A percentile compares a stretch with the other conserved stretches of the same genome.
phyloP scores from a whole-genome alignment of 2,888 invertebrate genomes.

The Pristionchus fissidentatus region DNA sequence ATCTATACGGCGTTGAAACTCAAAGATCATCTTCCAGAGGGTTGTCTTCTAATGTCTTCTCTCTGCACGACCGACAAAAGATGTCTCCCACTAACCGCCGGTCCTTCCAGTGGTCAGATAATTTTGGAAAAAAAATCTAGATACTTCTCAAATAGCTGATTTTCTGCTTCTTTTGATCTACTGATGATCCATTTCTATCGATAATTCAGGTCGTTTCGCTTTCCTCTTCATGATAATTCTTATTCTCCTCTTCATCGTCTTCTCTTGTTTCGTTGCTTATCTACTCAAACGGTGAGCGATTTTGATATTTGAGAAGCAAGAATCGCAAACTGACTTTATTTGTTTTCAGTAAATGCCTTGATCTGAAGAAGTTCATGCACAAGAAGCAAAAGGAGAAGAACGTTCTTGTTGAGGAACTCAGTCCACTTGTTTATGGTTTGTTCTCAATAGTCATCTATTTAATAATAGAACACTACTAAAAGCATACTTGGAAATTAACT shows the following conservation, averaged over 20 bases:
- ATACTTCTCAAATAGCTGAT: background rate
- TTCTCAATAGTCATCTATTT: slow-evolving; percentile 20
- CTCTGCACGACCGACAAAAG: slow-evolving; percentile 65
- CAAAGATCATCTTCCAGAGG: slow-evolving; percentile 55
- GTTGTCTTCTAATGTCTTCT: slow-evolving; percentile 68
- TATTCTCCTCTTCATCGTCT: slow-evolving; percentile 60
- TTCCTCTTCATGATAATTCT: slow-evolving; percentile 57
- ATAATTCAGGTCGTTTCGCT: slow-evolving; percentile 51
- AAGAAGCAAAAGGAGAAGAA: slow-evolving; percentile 66
- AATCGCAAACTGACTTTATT: slow-evolving; percentile 4
- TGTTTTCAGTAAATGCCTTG: slow-evolving; percentile 55
- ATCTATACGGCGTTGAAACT: background rate
- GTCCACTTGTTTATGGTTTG: slow-evolving; percentile 71
- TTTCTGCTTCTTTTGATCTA: background rate
- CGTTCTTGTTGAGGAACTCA: slow-evolving; percentile 64
- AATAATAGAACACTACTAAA: too few relatives aligned
- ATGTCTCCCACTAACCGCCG: slow-evolving; percentile 55
- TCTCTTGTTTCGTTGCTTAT: slow-evolving; percentile 58
- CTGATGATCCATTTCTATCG: background rate
- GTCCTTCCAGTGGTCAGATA: background rate
- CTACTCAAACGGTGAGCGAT: slow-evolving; percentile 62
- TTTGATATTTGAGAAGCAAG: background rate
- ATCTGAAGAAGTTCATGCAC: slow-evolving; percentile 57
- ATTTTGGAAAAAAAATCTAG: background rate
- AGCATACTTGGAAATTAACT: too few relatives aligned